Evolutionary conservation across 2,888 invertebrate species (phyloP), one percentile per base, ranked within the genome.

Genomic region (Drosophila mimetica): DNA sequence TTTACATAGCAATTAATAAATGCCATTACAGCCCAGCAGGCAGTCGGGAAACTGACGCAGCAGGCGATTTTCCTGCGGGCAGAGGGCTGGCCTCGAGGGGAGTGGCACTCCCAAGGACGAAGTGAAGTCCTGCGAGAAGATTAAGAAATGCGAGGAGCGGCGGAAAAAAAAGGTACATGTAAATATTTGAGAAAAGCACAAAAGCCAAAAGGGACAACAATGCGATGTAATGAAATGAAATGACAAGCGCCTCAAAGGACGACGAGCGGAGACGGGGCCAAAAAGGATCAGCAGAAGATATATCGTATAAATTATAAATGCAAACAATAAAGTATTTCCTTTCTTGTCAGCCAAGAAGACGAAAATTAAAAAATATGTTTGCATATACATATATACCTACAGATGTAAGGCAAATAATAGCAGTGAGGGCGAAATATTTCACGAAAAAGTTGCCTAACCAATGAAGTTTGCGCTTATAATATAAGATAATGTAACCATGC

Each of bases 1-100:
- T 83, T 81, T 74, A 63, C 78, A 70, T 60, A 71, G 74, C 85
- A 84, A 82, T 87, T 82, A 82, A 87, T 87, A 81, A 85, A 76
- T 81, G 69, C 51, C 72, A 81, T 81, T 67, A 76, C 60, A 42
- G 59, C 50, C 41, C 69, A 69, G 60, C 65, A 53, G 55, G 47
- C 58, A 46, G 51, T 13, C 59, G 41, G 59, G 16, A 30, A 63
- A 75, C 73, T 73, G 58, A 44, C 61, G 22, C 84, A 75, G 64
- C 66, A 22, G 54, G 58, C 53, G 41, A 36, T 34, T 47, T 25
- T 61, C 46, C 61, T 47, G 46, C 30, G 30, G 47, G 46, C 28
- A 28, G 14, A 57, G 14, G 16, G 30, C 25, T 25, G 25, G 6
- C 25, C 25, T 25, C 7, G n/a, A n/a, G 6, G 25, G 25, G 25